Evolutionary conservation across 2,888 invertebrate species (phyloP).

Genomic region (Geotrupes spiniger): DNA sequence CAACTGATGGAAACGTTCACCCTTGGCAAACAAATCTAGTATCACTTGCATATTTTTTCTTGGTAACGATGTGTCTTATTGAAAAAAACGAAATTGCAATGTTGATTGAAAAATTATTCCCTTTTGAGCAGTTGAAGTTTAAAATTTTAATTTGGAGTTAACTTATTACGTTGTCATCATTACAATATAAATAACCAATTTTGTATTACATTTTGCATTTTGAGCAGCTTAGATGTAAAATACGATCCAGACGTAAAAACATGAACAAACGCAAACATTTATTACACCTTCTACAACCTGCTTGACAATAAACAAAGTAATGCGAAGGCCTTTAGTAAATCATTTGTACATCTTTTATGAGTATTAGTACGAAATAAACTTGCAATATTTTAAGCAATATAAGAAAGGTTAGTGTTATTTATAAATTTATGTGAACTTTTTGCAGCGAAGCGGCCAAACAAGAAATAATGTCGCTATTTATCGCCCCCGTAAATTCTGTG

Average conservation of each 20-base stretch:
- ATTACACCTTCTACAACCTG: not conserved
- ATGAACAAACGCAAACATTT: not conserved
- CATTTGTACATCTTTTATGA: slow-evolving; percentile 8
- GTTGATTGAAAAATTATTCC: too few relatives aligned
- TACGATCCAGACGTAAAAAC: not conserved
- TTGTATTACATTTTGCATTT: not conserved
- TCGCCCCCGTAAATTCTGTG: slow-evolving; percentile 15
- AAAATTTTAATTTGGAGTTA: too few relatives aligned
- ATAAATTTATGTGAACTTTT: slow-evolving; percentile 12
- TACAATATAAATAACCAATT: too few relatives aligned
- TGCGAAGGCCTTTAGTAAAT: slow-evolving; percentile 9
- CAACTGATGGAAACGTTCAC: too few relatives aligned
- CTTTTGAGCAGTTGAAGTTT: too few relatives aligned
- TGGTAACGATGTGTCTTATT: too few relatives aligned
- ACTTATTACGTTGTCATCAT: too few relatives aligned
- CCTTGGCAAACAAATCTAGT: too few relatives aligned
- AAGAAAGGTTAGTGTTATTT: slow-evolving; percentile 6
- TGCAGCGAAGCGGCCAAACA: slow-evolving; percentile 9
- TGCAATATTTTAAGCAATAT: slow-evolving; percentile 7
- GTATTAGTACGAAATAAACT: slow-evolving; percentile 5
- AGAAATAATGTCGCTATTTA: slow-evolving; percentile 16
- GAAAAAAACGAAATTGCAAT: too few relatives aligned
- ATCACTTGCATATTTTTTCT: too few relatives aligned
- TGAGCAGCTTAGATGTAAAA: not conserved
- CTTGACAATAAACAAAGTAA: slow-evolving; percentile 10